phyloP scores from a whole-genome alignment of 1,140 invertebrate genomes.

The Plodia interpunctella region DNA sequence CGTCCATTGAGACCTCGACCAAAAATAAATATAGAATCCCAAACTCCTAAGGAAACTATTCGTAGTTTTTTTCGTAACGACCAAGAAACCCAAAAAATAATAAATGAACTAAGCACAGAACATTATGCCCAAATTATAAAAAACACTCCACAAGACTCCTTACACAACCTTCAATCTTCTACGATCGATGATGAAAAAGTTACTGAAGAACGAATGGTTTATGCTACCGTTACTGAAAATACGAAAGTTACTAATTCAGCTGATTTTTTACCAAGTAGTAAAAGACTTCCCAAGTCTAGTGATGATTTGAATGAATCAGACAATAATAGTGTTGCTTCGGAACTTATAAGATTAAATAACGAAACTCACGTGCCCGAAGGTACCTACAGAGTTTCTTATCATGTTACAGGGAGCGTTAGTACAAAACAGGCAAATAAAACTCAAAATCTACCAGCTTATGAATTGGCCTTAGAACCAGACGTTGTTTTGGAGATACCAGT shows the following conservation, averaged over 20 bases:
- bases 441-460: slow-evolving; percentile 59
- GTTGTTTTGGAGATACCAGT: slow-evolving; percentile 67
- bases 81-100: slow-evolving; percentile 44
- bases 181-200: slow-evolving; percentile 4
- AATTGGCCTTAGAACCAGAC: slow-evolving; percentile 62
- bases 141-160: slow-evolving; percentile 33
- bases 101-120: slow-evolving; percentile 37
- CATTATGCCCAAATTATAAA: slow-evolving; percentile 30
- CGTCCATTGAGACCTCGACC: slow-evolving; percentile 77
- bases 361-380: slow-evolving; percentile 51
- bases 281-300: slow-evolving; percentile 61
- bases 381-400: slow-evolving; percentile 67
- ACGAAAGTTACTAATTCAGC: slow-evolving; percentile 23
- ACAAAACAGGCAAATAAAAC: slow-evolving; percentile 70
- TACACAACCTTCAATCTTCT: slow-evolving; percentile 24
- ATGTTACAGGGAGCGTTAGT: slow-evolving; percentile 68
- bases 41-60: slow-evolving; percentile 37
- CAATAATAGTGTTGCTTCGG: slow-evolving; percentile 21
- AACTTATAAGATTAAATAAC: slow-evolving; percentile 26
- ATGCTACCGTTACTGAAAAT: slow-evolving; percentile 29
- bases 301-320: slow-evolving; percentile 41
- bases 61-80: slow-evolving; percentile 48
- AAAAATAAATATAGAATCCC: slow-evolving; percentile 44
- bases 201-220: slow-evolving; percentile 16
- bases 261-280: slow-evolving; percentile 33